Conservation (phyloP, 1,140 invertebrate species). For the Dinoponera quadriceps region DNA sequence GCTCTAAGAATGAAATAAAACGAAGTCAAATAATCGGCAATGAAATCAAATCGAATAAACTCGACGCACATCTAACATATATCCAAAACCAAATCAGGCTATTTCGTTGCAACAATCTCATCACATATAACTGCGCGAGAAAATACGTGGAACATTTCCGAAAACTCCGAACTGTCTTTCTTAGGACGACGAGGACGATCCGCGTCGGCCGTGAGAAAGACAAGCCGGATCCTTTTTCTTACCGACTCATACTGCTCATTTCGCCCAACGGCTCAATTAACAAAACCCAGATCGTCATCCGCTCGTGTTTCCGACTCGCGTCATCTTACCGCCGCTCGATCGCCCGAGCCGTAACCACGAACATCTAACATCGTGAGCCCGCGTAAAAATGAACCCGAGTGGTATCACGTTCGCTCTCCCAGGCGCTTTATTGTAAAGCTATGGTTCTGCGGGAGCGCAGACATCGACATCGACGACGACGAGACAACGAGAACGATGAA, state of each 20-base stretch:
- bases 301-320: slow-evolving; percentile 13
- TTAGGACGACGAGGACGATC: too few species aligned
- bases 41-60: too few species aligned
- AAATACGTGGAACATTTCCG: too few species aligned
- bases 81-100: too few species aligned
- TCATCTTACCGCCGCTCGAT: slow-evolving; percentile 21
- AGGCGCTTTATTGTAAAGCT: slow-evolving; percentile 61
- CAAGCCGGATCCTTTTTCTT: neutral
- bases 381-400: slow-evolving; percentile 62
- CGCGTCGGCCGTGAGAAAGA: too few species aligned
- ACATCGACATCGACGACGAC: slow-evolving; percentile 63
- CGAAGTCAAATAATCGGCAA: too few species aligned
- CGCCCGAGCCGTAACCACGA: slow-evolving; percentile 18
- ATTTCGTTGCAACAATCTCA: too few species aligned
- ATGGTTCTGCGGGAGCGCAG: slow-evolving; percentile 47
- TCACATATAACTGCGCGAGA: too few species aligned
- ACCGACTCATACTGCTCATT: neutral
- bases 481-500: slow-evolving; percentile 62
- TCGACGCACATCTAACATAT: too few species aligned
- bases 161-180: too few species aligned
- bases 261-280: slow-evolving; percentile 34
- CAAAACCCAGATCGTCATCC: slow-evolving; percentile 20
- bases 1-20: too few species aligned
- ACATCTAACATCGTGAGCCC: slow-evolving; percentile 36
- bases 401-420: slow-evolving; percentile 68